phyloP scores from a whole-genome alignment of 92 coral and sea anemone species.

The Epizoanthus illoricatus region DNA sequence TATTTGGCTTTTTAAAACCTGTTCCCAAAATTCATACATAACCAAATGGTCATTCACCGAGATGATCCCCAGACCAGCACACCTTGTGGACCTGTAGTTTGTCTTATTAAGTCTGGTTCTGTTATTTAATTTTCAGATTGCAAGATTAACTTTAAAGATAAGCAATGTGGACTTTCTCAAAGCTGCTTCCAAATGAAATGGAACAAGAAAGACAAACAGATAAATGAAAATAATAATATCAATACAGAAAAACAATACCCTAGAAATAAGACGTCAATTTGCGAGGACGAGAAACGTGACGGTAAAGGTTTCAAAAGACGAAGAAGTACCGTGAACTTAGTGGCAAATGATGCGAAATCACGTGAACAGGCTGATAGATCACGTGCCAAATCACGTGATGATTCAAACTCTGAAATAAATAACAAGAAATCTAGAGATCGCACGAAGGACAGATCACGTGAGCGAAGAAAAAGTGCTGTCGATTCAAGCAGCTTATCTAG shows the following conservation, averaged over 20 bases:
- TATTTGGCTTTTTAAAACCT: no score
- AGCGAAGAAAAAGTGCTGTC: not conserved
- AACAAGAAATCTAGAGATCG: not conserved
- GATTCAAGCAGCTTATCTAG: not conserved
- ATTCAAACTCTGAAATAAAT: not conserved
- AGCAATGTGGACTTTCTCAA: not conserved
- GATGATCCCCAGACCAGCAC: no score
- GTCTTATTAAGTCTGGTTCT: no score
- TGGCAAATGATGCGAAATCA: not conserved
- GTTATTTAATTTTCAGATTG: not conserved
- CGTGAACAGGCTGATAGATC: not conserved
- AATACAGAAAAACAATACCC: not conserved
- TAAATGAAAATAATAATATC: not conserved
- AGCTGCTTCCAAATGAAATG: not conserved
- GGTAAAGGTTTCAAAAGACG: not conserved
- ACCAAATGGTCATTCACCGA: no score
- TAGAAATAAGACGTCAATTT: not conserved
- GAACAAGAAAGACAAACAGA: constrained; percentile 13
- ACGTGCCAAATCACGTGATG: not conserved
- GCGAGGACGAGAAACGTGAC: not conserved
- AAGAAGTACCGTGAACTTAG: not conserved
- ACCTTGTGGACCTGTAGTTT: no score
- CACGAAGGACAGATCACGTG: not conserved
- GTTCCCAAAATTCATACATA: no score
- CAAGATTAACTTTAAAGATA: not conserved